Percentiles rank a stretch among this genome's conserved stretches.
phyloP scores from a whole-genome alignment of 2,888 invertebrate genomes.

The Alviniconcha strummeri region DNA sequence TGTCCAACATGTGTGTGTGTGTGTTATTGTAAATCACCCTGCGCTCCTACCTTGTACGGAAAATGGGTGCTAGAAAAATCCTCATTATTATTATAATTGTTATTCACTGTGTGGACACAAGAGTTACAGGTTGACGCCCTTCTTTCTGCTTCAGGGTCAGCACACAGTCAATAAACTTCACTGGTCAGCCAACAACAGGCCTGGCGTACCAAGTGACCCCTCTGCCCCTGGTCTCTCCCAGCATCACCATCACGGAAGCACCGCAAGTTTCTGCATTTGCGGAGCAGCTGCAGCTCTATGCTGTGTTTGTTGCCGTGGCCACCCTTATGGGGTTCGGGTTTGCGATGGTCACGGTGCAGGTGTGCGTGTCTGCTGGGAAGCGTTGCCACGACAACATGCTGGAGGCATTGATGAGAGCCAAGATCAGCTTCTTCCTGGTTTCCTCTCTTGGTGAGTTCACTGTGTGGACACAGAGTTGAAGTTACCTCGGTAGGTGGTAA shows the following conservation, averaged over 20 bases:
- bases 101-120: no score
- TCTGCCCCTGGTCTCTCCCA: background rate
- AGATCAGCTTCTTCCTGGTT: slow-evolving; percentile 85
- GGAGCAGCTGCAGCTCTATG: slow-evolving; percentile 32
- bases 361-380: slow-evolving; percentile 81
- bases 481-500: no score
- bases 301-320: slow-evolving; percentile 32
- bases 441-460: background rate
- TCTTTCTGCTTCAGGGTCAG: background rate
- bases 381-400: slow-evolving; percentile 89
- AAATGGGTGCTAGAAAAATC: no score
- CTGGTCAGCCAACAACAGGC: background rate
- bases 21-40: no score
- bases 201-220: background rate
- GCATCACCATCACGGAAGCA: background rate
- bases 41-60: no score
- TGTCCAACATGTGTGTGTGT: no score
- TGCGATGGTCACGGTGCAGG: slow-evolving; percentile 32
- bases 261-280: background rate
- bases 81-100: no score
- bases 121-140: background rate
- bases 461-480: no score
- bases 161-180: background rate
- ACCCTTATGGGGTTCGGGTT: slow-evolving; percentile 28
- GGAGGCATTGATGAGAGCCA: slow-evolving; percentile 83